These are phyloP conservation scores for Trichacis sp. DNA, from an alignment of 2,888 invertebrate species.

Conservation along the genomic window DNA sequence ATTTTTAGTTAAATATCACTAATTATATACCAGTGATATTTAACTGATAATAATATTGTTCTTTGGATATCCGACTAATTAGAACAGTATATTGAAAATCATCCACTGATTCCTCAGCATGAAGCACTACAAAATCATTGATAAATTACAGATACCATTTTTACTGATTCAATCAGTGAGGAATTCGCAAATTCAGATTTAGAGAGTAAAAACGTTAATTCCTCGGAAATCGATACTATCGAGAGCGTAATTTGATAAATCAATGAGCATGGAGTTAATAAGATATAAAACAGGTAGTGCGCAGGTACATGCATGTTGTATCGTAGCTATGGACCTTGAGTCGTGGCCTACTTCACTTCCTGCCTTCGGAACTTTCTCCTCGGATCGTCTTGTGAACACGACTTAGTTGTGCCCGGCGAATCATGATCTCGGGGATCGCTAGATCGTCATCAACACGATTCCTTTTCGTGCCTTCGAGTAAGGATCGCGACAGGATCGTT, in stretches of 20 bases:
- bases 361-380: slow-evolving; percentile 67
- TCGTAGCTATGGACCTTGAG: slow-evolving; percentile 66
- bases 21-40: too few relatives aligned
- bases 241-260: slow-evolving; percentile 7
- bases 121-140: too few relatives aligned
- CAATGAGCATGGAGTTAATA: slow-evolving; percentile 1
- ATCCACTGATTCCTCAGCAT: too few relatives aligned
- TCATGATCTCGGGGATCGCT: slow-evolving; percentile 42
- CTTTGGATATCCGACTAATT: too few relatives aligned
- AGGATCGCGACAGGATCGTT: too few relatives aligned
- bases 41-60: too few relatives aligned
- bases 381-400: slow-evolving; percentile 43
- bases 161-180: too few relatives aligned
- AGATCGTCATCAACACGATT: slow-evolving; percentile 40
- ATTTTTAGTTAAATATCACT: too few relatives aligned
- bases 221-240: neutral
- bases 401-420: slow-evolving; percentile 44
- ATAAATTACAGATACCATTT: too few relatives aligned
- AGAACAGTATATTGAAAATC: too few relatives aligned
- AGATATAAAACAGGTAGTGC: slow-evolving; percentile 2
- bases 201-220: too few relatives aligned
- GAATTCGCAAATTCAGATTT: neutral
- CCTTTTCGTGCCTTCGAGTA: slow-evolving; percentile 37
- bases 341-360: slow-evolving; percentile 69
- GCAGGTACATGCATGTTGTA: slow-evolving; percentile 7